A percentile compares a stretch with the other conserved stretches of the same genome.
phyloP scores from a whole-genome alignment of 2,113 vertebrate species.

The Labrus mixtus region DNA sequence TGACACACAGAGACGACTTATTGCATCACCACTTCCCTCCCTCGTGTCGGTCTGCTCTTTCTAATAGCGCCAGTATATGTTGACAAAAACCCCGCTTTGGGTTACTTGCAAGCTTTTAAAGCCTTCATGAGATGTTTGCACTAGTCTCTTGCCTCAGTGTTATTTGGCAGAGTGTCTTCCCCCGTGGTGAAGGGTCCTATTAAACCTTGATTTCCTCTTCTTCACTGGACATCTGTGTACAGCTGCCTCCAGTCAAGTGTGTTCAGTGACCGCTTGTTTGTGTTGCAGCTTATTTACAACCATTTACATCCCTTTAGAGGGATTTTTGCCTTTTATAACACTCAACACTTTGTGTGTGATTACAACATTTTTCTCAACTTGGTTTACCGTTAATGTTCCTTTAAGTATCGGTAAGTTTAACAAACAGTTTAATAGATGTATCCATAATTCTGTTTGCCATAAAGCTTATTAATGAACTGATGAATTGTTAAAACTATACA shows the following conservation, averaged over 20 bases:
- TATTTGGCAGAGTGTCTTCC: conserved; percentile 5
- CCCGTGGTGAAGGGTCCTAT: conserved; percentile 1
- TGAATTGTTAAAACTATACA: too few relatives aligned
- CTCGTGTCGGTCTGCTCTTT: conserved; percentile 11
- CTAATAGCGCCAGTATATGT: conserved; percentile 30
- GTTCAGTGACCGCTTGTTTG: not conserved
- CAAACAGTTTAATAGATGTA: too few relatives aligned
- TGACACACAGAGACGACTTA: conserved; percentile 1
- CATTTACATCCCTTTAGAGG: not conserved
- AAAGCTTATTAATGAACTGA: too few relatives aligned
- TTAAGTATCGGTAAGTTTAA: too few relatives aligned
- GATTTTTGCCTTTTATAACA: not conserved
- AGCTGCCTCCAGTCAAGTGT: not conserved
- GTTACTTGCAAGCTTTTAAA: conserved; percentile 34
- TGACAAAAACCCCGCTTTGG: conserved; percentile 22
- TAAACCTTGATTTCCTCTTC: conserved; percentile 7
- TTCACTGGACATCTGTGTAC: not conserved
- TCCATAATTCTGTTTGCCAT: too few relatives aligned
- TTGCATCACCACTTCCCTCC: conserved; percentile 3
- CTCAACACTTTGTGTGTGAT: too few relatives aligned
- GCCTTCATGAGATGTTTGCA: conserved; percentile 45
- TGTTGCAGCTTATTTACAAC: not conserved
- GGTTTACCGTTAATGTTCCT: too few relatives aligned
- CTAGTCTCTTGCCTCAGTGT: conserved; percentile 30
- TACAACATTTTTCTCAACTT: too few relatives aligned